Evolutionary conservation across 2,888 invertebrate genomes (phyloP), one percentile per base, ranked within the genome.

Genomic region (Prostheceraeus crozeri): DNA sequence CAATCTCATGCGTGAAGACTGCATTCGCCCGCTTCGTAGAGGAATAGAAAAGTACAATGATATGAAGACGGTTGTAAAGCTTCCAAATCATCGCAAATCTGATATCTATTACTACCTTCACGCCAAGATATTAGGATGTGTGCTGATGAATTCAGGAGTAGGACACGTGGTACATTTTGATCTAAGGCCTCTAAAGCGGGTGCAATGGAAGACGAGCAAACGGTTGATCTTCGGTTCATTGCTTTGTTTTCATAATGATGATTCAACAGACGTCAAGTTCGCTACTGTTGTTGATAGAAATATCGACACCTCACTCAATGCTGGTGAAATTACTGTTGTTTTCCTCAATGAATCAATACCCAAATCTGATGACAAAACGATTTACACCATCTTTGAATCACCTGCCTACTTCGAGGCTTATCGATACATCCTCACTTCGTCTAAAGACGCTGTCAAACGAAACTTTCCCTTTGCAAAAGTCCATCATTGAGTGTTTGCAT

Each of bases 401-500:
- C 83, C 82, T 53, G 83, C 85, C 0, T 89, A 84, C 72, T 87
- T 87, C 70, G 87, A 87, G 69, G 85, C 87, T 0, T 88, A 87
- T 70, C 80, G 83, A 62, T 82, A 84, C 68, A 84, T 85, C 0
- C 76, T 86, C n/a, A 56, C 80, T 79, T 65, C 83, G 83, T 6
- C 70, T 88, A 14, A 81, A 84, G 68, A 74, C 75, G 1, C 79
- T 83, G 53, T 75, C 76, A 36, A 68, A 77, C 21, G 75, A 80
- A 3, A 78, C 80, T 27, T 80, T 86, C 66, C 85, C 86, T 0
- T 82, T 87, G 82, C 77, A 79, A 51, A 79, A 80, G 60, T 85
- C 85, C 69, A 82, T 87, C 61, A 80, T 86, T 1, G 74, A 82
- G 64, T 81, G 71, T 3, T 64, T 73, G 35, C 67, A 65, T 1